Conservation (phyloP, 1,140 invertebrate species). For the Drosophila tani region DNA sequence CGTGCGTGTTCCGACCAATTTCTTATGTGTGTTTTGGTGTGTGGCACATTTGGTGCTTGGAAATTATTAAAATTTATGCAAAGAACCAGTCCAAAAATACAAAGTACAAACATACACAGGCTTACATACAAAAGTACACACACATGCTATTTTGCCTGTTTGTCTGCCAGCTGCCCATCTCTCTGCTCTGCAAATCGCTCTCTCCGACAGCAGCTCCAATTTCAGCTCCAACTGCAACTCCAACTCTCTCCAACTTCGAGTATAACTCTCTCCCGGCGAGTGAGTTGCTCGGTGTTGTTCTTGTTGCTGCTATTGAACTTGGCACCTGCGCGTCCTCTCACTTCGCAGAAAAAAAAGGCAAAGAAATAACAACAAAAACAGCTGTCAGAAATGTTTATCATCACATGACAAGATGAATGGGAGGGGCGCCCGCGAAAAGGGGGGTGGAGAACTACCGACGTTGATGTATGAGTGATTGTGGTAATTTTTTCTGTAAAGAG, state of each 20-base stretch:
- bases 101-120: constrained; percentile 5
- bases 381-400: constrained; percentile 66
- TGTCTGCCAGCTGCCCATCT: constrained; percentile 2
- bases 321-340: constrained; percentile 54
- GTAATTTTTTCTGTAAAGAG: constrained; percentile 16
- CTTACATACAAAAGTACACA: constrained; percentile 8
- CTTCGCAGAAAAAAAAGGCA: constrained; percentile 14
- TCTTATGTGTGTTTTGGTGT: constrained; percentile 6
- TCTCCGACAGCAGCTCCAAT: background rate
- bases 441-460: background rate
- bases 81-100: constrained; percentile 45
- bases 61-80: constrained; percentile 57
- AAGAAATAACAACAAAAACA: constrained; percentile 51
- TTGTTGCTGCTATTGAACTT: constrained; percentile 39
- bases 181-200: constrained; percentile 3
- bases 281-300: constrained; percentile 9
- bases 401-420: constrained; percentile 37
- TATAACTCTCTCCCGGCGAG: constrained; percentile 8
- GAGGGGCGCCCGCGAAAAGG: background rate
- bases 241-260: background rate
- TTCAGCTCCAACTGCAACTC: constrained; percentile 7
- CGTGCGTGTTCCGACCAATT: constrained; percentile 8
- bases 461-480: constrained; percentile 29
- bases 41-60: constrained; percentile 25
- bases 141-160: constrained; percentile 5